These are phyloP conservation scores for Lasioglossum marginatum DNA, from an alignment of 2,888 invertebrate species.

Conservation along the genomic window DNA sequence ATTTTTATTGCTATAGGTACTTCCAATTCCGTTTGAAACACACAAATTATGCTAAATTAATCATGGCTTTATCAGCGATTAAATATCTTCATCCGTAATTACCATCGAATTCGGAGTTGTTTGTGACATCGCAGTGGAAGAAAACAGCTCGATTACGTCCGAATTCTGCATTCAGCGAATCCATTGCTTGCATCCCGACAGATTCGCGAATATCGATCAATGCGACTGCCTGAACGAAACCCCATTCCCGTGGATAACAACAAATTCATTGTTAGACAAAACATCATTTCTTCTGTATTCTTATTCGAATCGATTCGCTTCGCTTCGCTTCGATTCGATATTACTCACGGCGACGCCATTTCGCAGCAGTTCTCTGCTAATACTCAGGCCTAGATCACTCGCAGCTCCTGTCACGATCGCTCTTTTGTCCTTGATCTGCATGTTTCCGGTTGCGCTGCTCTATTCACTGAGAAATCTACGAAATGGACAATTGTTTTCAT, in stretches of 20 bases:
- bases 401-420: constrained; percentile 80
- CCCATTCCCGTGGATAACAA: not conserved
- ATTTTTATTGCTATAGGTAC: not conserved
- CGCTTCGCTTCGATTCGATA: not conserved
- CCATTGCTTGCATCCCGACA: constrained; percentile 69
- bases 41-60: not conserved
- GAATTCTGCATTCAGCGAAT: constrained; percentile 76
- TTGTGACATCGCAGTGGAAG: constrained; percentile 77
- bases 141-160: constrained; percentile 78
- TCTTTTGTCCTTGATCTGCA: constrained; percentile 82
- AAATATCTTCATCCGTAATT: not conserved
- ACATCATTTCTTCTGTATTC: not conserved
- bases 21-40: not conserved
- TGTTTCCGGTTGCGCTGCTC: constrained; percentile 42
- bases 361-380: constrained; percentile 77
- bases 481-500: not conserved
- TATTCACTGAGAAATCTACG: not conserved
- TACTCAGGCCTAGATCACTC: constrained; percentile 75
- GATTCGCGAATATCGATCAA: constrained; percentile 75
- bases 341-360: constrained; percentile 79
- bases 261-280: not conserved
- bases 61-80: not conserved
- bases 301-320: constrained; percentile 19
- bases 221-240: constrained; percentile 70
- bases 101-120: constrained; percentile 79